Base-by-base conservation (phyloP, 2,888 invertebrate species). In the Lamproptera curius region DNA sequence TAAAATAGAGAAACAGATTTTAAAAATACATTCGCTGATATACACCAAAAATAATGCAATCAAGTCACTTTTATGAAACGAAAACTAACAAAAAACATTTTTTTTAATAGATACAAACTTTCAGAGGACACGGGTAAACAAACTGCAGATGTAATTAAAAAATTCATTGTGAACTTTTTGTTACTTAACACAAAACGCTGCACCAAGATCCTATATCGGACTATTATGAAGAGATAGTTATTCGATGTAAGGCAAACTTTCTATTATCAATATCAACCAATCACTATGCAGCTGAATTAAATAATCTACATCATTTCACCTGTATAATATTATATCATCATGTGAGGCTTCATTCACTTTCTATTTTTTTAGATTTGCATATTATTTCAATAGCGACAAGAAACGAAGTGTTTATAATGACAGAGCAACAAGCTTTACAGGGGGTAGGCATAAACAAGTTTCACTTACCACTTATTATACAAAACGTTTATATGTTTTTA, bases 311-410 rank as follows among this genome's bases (percentile, higher is more conserved):
- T 67, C 67, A 71, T 84, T 81, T 83, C 80, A 83, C 82, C 78
- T 84, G 73, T 81, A 80, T 73, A 31, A 70, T 65, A 54, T 83
- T 81, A 82, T 73, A 75, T 76, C 77, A 80, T 61, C 63, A 2
- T 54, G 55, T 54, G 56, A 54, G 54, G 56, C n/a, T n/a, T n/a
- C n/a, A 58, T 63, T 68, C 69, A 75, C 84, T 84, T 86, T 85
- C 78, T 71, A 70, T 54, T 52, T 47, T 49, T 57, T 61, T 50
- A 56, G 55, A 57, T 56, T 54, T 48, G 42, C 52, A 59, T 55
- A 49, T 52, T 31, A 33, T 55, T 49, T 51, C 26, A 35, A 35
- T 39, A 45, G 52, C 47, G 53, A 11, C 17, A 40, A 37, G 33
- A 23, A 16, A 34, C n/a, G n/a, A n/a, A n/a, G n/a, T n/a, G n/a